Conservation (phyloP, 2,888 invertebrate species). For the Kryphioiulus occultus region DNA sequence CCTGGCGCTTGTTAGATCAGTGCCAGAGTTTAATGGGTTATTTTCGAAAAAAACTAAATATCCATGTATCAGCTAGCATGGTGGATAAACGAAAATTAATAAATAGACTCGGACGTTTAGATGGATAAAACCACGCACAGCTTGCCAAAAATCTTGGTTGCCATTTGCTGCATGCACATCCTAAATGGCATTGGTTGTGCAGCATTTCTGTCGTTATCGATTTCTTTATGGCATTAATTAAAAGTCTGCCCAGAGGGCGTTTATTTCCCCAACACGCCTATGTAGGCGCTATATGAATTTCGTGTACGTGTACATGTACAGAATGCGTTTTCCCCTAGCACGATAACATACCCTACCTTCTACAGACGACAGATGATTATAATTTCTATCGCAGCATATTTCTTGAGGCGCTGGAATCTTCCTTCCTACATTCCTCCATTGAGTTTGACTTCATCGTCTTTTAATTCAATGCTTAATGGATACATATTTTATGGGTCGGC, state of each 20-base stretch:
- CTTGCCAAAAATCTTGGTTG: background rate
- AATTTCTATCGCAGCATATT: slow-evolving; percentile 6
- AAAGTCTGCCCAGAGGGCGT: slow-evolving; percentile 46
- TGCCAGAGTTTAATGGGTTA: slow-evolving; percentile 1
- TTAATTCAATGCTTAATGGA: slow-evolving; percentile 33
- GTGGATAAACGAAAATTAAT: background rate
- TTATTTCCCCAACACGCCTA: background rate
- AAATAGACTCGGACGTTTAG: background rate
- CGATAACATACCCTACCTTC: slow-evolving; percentile 1
- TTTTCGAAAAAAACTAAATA: background rate
- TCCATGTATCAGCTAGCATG: background rate
- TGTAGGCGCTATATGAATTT: background rate
- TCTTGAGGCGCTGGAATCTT: slow-evolving; percentile 10
- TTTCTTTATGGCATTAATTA: slow-evolving; percentile 48
- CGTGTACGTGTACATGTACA: background rate
- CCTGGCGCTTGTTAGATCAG: background rate
- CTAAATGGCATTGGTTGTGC: slow-evolving; percentile 19
- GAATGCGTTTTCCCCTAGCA: background rate
- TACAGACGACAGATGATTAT: slow-evolving; percentile 39
- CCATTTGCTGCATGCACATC: slow-evolving; percentile 14
- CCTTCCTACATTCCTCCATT: background rate
- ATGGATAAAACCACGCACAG: background rate
- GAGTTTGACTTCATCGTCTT: slow-evolving; percentile 28
- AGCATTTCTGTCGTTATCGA: slow-evolving; percentile 46
- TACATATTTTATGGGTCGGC: slow-evolving; percentile 39